These are phyloP conservation scores for Mythimna impura DNA, from an alignment of 2,888 invertebrate genomes.

Conservation along the genomic window DNA sequence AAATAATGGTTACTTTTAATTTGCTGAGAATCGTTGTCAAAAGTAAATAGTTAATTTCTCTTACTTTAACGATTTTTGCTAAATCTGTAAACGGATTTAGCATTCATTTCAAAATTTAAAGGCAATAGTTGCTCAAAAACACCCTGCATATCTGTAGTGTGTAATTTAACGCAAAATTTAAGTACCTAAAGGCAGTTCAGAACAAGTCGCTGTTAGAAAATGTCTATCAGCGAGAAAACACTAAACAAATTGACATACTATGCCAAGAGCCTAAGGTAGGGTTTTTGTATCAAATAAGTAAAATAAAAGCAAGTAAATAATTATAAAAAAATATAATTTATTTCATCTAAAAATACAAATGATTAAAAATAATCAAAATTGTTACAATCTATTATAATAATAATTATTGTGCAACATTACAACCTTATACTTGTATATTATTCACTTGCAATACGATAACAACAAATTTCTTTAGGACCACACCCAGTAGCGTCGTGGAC, in stretches of 20 bases:
- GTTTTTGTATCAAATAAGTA: background rate
- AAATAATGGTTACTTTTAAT: background rate
- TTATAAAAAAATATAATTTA: background rate
- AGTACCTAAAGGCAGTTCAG: background rate
- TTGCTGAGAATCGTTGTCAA: background rate
- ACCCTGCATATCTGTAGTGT: background rate
- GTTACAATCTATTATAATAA: background rate
- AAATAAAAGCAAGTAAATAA: background rate
- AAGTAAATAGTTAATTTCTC: background rate
- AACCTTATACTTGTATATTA: background rate
- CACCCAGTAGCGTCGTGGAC: conserved; percentile 18
- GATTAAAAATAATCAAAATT: background rate
- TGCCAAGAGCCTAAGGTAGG: background rate
- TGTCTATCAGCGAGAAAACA: background rate
- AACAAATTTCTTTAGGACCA: conserved; percentile 9
- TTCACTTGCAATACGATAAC: background rate
- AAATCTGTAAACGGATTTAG: background rate
- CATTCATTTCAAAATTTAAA: too few relatives aligned
- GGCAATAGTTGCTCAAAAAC: background rate
- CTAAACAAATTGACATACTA: background rate
- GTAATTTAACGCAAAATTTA: background rate
- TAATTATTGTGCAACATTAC: background rate
- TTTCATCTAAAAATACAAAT: background rate
- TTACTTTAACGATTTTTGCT: background rate
- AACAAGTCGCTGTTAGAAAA: background rate